Conservation (phyloP, 1,140 invertebrate genomes). For the Drosophila arawakana region DNA sequence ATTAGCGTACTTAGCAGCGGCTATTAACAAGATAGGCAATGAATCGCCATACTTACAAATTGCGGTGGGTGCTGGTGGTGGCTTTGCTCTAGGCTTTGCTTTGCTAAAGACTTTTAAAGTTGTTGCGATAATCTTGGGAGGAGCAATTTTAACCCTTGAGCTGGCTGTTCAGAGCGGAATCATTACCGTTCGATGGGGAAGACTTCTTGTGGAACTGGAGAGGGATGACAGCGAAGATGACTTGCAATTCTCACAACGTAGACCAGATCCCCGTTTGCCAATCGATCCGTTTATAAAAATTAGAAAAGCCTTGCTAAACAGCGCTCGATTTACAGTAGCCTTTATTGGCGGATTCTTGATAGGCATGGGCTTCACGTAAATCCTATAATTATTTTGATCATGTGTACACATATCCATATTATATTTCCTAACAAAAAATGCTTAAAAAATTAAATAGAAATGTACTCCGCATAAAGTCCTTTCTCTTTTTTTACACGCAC, state of each 20-base stretch:
- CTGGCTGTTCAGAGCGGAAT: constrained; percentile 39
- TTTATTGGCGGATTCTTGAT: constrained; percentile 57
- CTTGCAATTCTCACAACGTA: not conserved
- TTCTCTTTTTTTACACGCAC: constrained; percentile 2
- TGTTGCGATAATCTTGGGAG: constrained; percentile 37
- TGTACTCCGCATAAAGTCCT: constrained; percentile 22
- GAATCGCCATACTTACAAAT: constrained; percentile 57
- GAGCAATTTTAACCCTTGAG: constrained; percentile 26
- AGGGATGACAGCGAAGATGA: not conserved
- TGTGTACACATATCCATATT: constrained; percentile 3
- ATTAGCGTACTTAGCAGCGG: constrained; percentile 3
- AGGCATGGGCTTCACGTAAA: constrained; percentile 56
- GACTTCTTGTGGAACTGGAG: not conserved
- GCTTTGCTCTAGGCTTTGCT: constrained; percentile 39
- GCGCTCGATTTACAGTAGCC: constrained; percentile 36
- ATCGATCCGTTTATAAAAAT: not conserved
- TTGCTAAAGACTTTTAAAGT: constrained; percentile 47
- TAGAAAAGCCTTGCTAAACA: constrained; percentile 13
- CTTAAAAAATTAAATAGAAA: constrained; percentile 8
- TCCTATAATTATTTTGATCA: not conserved
- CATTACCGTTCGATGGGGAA: not conserved
- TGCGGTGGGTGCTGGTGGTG: constrained; percentile 36
- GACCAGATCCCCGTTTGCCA: not conserved
- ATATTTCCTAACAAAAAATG: not conserved
- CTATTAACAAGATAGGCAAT: constrained; percentile 25